phyloP scores from a whole-genome alignment of 2,113 vertebrate species.

The Addax nasomaculatus region DNA sequence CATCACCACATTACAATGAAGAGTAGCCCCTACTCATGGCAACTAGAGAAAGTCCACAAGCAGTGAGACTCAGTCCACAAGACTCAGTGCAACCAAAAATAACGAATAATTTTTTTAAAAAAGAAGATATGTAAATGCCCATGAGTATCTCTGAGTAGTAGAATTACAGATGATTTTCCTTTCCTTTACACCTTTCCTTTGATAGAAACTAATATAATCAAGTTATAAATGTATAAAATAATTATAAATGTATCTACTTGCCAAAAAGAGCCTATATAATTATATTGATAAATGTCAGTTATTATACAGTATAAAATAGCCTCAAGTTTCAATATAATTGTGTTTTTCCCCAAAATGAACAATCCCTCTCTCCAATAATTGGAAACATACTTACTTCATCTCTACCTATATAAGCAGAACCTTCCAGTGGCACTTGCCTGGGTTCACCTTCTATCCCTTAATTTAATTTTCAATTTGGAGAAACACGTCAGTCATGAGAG shows the following conservation, averaged over 20 bases:
- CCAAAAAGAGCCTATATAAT: neutral
- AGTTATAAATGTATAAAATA: neutral
- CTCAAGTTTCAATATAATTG: neutral
- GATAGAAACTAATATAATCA: slow-evolving; percentile 1
- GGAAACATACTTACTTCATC: neutral
- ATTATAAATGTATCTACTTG: neutral
- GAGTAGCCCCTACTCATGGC: neutral
- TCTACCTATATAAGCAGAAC: neutral
- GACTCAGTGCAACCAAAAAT: neutral
- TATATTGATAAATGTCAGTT: slow-evolving; percentile 17
- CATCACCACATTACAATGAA: neutral
- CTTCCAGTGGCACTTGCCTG: neutral
- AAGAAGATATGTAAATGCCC: neutral
- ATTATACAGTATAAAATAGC: neutral
- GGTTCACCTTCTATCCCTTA: neutral
- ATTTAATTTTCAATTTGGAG: neutral
- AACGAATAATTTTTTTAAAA: rapidly evolving
- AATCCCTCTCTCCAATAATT: neutral
- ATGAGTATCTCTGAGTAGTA: neutral
- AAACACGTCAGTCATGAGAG: neutral
- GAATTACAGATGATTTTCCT: neutral
- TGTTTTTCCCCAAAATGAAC: neutral
- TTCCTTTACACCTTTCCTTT: neutral
- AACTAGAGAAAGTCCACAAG: neutral
- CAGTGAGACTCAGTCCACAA: neutral